Evolutionary conservation across 1,140 invertebrate genomes (phyloP).

Genomic region (Popillia japonica): DNA sequence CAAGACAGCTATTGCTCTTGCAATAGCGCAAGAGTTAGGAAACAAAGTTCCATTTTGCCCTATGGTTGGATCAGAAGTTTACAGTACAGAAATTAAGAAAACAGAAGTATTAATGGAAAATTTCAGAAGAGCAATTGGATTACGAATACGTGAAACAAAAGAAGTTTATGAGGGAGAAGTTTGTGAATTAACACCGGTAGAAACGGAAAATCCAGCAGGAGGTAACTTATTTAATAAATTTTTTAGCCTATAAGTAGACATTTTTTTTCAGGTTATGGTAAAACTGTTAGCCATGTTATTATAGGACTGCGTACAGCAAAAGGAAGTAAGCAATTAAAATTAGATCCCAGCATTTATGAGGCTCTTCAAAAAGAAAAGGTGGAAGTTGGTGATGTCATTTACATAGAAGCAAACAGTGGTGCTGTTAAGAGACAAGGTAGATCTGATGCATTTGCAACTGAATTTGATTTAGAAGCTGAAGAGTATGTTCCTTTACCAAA

Average conservation of each 20-base stretch:
- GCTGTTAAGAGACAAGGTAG: constrained; percentile 96
- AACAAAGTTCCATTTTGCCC: constrained; percentile 99
- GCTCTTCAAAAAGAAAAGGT: constrained; percentile 97
- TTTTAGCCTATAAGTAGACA: background rate
- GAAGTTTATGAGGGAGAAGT: constrained; percentile 99
- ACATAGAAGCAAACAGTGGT: constrained; percentile 98
- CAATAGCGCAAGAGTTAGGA: constrained; percentile 97
- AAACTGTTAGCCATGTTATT: constrained; percentile 96
- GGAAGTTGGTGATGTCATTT: constrained; percentile 98
- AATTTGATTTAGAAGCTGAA: constrained; percentile 99
- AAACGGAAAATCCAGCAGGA: constrained; percentile 97
- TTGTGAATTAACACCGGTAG: constrained; percentile 95
- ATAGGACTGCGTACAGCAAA: constrained; percentile 98
- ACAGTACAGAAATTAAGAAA: constrained; percentile 99
- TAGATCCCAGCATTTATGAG: constrained; percentile 98
- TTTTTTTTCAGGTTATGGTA: constrained; percentile 84
- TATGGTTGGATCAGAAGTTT: constrained; percentile 99
- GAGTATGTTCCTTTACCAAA: constrained; percentile 99
- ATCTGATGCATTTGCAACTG: constrained; percentile 97
- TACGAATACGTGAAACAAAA: constrained; percentile 95
- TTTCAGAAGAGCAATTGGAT: constrained; percentile 95
- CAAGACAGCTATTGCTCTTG: constrained; percentile 97
- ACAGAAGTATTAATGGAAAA: constrained; percentile 99
- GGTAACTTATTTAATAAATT: constrained; percentile 63
- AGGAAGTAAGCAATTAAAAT: constrained; percentile 96